Conservation (phyloP, 2,888 invertebrate genomes). For the Pantelozetes paolii region DNA sequence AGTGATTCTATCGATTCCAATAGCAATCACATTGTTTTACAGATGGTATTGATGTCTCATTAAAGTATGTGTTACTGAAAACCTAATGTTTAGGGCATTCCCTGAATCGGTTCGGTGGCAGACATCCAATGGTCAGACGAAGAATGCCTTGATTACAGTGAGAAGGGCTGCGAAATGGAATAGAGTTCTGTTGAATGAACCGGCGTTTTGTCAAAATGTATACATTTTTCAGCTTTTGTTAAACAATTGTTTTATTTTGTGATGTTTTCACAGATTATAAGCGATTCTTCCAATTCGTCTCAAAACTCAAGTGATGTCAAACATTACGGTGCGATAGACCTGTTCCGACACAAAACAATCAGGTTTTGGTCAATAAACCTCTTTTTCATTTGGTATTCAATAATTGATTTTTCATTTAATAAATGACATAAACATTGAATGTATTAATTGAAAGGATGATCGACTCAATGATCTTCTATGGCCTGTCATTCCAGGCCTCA, state of each 20-base stretch:
- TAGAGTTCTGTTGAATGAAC: neutral
- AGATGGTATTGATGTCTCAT: conserved; percentile 24
- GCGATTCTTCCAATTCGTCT: conserved; percentile 6
- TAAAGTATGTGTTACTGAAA: no score
- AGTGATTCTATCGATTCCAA: conserved; percentile 5
- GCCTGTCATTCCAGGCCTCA: conserved; percentile 67
- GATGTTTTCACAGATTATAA: neutral
- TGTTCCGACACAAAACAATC: conserved; percentile 62
- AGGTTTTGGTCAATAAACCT: conserved; percentile 64
- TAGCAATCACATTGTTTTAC: conserved; percentile 3
- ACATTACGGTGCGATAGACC: conserved; percentile 42
- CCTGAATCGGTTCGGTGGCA: conserved; percentile 41
- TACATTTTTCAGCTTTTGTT: neutral
- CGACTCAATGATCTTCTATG: conserved; percentile 73
- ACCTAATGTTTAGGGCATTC: conserved; percentile 2
- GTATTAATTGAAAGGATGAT: conserved; percentile 61
- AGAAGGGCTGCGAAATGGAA: conserved; percentile 33
- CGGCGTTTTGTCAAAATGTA: conserved; percentile 5
- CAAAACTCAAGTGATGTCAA: neutral
- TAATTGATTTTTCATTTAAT: conserved; percentile 50
- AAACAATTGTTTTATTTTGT: neutral
- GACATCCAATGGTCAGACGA: conserved; percentile 23
- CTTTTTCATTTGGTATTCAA: conserved; percentile 59
- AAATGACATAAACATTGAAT: neutral
- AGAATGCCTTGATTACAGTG: conserved; percentile 27